Evolutionary conservation across 2,888 invertebrate genomes (phyloP).

Genomic region (Anthoptus insignis): DNA sequence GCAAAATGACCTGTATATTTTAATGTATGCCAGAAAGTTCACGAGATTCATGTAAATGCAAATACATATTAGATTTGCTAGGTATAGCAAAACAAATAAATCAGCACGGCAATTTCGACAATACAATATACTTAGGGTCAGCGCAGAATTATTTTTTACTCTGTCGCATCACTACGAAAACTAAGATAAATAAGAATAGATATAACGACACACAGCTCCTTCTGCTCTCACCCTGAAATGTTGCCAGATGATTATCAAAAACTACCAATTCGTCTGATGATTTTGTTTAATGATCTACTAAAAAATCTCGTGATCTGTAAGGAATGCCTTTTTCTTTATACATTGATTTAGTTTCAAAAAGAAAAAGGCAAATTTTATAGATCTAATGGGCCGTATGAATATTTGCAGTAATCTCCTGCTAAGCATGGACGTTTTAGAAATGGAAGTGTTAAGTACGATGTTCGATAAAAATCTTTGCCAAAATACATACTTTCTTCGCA

Average conservation of each 20-base stretch:
- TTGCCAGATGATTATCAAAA: conserved; percentile 3
- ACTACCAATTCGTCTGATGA: background rate
- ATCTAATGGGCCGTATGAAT: conserved; percentile 14
- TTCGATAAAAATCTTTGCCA: conserved; percentile 3
- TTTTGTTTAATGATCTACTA: background rate
- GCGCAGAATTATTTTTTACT: too few species aligned
- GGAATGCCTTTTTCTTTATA: conserved; percentile 18
- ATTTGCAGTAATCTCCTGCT: conserved; percentile 22
- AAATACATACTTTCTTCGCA: conserved; percentile 5
- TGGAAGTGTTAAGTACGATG: conserved; percentile 19
- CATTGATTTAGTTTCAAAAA: background rate
- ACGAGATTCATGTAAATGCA: conserved; percentile 30
- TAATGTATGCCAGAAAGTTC: background rate
- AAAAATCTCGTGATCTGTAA: conserved; percentile 17
- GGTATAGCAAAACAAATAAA: too few species aligned
- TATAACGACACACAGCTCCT: too few species aligned
- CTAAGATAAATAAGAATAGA: too few species aligned
- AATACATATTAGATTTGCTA: too few species aligned
- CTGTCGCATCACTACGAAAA: too few species aligned
- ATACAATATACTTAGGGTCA: too few species aligned
- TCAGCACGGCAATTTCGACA: too few species aligned
- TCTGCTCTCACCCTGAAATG: background rate
- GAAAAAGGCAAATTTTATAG: conserved; percentile 22
- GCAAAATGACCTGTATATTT: conserved; percentile 42
- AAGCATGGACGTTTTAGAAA: conserved; percentile 35